phyloP scores from a whole-genome alignment of 1,140 invertebrate genomes.

The Lasioglossum baleicum region DNA sequence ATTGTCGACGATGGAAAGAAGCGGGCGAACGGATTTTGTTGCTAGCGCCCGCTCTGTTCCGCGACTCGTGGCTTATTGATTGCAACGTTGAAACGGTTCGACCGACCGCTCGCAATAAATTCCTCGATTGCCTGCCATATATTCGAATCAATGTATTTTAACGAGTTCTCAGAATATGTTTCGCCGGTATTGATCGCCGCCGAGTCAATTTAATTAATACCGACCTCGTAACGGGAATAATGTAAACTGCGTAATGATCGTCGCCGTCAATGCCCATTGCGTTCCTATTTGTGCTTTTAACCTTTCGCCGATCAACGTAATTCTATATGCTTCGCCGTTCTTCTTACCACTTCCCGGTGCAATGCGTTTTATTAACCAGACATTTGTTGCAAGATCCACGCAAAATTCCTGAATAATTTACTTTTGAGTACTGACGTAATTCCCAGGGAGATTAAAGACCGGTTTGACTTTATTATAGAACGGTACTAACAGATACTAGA shows the following conservation, averaged over 20 bases:
- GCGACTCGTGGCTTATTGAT: neutral
- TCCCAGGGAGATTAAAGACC: no score
- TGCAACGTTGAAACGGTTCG: neutral
- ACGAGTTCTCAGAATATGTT: neutral
- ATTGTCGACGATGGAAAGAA: neutral
- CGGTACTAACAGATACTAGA: no score
- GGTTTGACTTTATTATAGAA: no score
- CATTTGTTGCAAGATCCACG: neutral
- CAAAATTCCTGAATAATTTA: neutral
- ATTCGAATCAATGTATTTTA: constrained; percentile 1
- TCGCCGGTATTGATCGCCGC: neutral
- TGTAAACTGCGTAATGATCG: constrained; percentile 1
- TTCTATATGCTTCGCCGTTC: no score
- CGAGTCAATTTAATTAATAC: constrained; percentile 9
- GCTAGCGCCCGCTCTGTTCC: neutral
- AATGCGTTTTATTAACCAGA: no score
- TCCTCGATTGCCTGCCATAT: neutral
- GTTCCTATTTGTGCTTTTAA: neutral
- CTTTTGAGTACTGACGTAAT: no score
- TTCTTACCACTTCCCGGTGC: no score
- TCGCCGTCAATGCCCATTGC: neutral
- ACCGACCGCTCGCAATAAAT: neutral
- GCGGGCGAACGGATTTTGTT: neutral
- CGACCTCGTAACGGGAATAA: neutral
- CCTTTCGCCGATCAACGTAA: neutral